Conservation (phyloP, 1,140 invertebrate genomes). For the Drosophila cardini region DNA sequence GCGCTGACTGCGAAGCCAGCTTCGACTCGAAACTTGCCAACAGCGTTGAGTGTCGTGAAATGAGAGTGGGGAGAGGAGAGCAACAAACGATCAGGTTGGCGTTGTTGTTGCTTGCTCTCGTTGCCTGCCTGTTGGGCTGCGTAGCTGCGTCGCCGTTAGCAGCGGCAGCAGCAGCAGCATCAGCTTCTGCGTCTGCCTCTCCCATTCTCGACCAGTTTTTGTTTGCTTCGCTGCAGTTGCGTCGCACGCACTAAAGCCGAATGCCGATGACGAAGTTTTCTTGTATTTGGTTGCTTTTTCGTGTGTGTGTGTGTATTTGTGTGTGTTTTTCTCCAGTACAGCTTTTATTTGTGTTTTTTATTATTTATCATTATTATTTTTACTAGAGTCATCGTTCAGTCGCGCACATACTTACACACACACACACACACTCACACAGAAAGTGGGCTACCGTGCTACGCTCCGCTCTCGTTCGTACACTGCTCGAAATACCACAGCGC, state of each 20-base stretch:
- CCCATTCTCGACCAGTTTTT: slow-evolving; percentile 60
- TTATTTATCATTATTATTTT: slow-evolving; percentile 79
- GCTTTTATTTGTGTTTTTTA: slow-evolving; percentile 76
- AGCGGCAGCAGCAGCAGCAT: slow-evolving; percentile 4
- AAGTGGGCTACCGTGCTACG: slow-evolving; percentile 78
- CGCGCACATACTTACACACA: slow-evolving; percentile 40
- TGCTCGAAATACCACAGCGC: slow-evolving; percentile 52
- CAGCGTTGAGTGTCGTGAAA: not conserved
- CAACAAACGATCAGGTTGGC: slow-evolving; percentile 37
- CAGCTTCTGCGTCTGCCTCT: slow-evolving; percentile 5
- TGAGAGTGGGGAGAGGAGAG: not conserved
- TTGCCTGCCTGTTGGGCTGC: slow-evolving; percentile 44
- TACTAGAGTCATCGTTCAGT: slow-evolving; percentile 74
- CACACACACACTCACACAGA: slow-evolving; percentile 35
- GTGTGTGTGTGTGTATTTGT: slow-evolving; percentile 13
- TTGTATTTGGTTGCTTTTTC: slow-evolving; percentile 75
- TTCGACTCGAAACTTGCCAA: not conserved
- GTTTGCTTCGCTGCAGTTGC: slow-evolving; percentile 69
- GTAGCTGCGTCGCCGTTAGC: no score
- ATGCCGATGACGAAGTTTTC: slow-evolving; percentile 62
- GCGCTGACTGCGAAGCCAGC: slow-evolving; percentile 10
- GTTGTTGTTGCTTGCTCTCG: slow-evolving; percentile 51
- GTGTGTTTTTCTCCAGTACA: slow-evolving; percentile 65
- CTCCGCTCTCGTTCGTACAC: slow-evolving; percentile 43
- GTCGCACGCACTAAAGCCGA: slow-evolving; percentile 72